phyloP scores from a whole-genome alignment of 2,797 vertebrate genomes.

The Scyliorhinus canicula region DNA sequence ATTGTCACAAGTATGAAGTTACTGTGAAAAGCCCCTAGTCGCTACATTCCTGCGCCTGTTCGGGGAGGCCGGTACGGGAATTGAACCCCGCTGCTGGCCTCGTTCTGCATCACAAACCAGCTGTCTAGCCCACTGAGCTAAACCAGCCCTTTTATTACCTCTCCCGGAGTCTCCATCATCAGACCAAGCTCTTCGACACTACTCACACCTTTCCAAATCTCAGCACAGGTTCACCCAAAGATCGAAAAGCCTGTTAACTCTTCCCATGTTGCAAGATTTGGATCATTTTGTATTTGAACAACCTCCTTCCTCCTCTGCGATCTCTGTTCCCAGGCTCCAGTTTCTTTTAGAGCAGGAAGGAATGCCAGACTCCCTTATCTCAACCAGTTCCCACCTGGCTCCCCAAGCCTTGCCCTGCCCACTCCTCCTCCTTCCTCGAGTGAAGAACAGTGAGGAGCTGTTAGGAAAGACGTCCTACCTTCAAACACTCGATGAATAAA shows the following conservation, averaged over 20 bases:
- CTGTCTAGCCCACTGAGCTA: too few species aligned
- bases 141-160: too few species aligned
- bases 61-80: too few species aligned
- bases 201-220: neutral
- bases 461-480: conserved; percentile 56
- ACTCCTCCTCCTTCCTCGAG: neutral
- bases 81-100: too few species aligned
- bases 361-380: neutral
- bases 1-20: too few species aligned
- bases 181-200: neutral
- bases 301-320: neutral
- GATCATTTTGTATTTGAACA: neutral
- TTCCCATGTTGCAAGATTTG: neutral
- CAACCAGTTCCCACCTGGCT: too few species aligned
- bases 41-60: too few species aligned
- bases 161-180: neutral
- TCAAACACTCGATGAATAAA: conserved; percentile 80
- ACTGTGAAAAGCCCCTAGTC: too few species aligned
- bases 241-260: neutral
- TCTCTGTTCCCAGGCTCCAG: neutral
- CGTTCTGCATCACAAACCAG: too few species aligned
- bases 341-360: neutral
- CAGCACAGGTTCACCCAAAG: neutral
- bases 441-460: neutral
- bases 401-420: neutral